Base-by-base conservation (phyloP, 2,113 vertebrate genomes). In the Ia io region DNA sequence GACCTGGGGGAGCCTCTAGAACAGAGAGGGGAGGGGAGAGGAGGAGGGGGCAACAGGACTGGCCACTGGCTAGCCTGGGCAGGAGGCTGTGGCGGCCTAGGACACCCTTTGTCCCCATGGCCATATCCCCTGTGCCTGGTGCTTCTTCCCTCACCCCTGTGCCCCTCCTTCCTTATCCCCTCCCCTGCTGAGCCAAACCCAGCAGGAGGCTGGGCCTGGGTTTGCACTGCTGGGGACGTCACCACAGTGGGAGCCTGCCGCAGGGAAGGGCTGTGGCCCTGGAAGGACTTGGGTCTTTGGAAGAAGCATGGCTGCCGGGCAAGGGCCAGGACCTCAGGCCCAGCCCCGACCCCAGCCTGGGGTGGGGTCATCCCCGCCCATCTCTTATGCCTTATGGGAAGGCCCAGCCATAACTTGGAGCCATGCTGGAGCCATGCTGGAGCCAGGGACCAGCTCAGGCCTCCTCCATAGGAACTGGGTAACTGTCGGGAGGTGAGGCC, bases 1-100 rank as follows among this genome's bases (percentile, higher is more conserved):
- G 96, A 98, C 98, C 87, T 99, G 99, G 99, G 99, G 99, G 53
- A 99, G 97, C 95, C 99, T 99, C 97, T 99, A 99, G 96, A 88
- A 91, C 96, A 7, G 69, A 70, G 59, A 61, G 56, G 59, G 35
- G 35, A 37, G 79, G 88, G 97, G 91, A 97, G 97, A 90, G 96
- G 96, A 86, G 89, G 49, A 47, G 78, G 59, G 42, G 79, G 78
- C 73, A 28, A 3, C 3, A 23, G 83, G 59, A 32, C 53, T 18
- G 16, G 71, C 8, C 40, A 9, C 44, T 1, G 20, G 47, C 59
- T 71, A 77, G 56, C 94, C 94, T 63, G 94, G 47, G 71, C 32
- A 13, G 84, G 83, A 84, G 91, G 88, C 91, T 40, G 0, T 0
- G 86, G 59, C 70, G 79, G 95, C 69, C 84, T 32, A 17, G 69